These are phyloP conservation scores for Argopecten irradians DNA, from an alignment of 1,140 invertebrate genomes.

Conservation along the genomic window DNA sequence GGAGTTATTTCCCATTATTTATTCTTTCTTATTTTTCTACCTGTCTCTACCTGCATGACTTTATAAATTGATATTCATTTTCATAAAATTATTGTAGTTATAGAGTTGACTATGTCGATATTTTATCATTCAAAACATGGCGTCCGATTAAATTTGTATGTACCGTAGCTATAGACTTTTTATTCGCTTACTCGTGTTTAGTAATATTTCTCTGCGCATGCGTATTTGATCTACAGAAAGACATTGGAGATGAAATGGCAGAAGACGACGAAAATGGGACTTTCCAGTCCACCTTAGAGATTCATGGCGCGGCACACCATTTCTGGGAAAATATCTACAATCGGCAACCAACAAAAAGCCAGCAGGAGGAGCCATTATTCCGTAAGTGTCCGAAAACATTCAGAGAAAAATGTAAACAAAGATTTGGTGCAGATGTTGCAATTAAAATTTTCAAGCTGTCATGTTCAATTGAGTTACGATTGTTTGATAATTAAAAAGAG, in stretches of 20 bases:
- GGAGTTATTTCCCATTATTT: too few species aligned
- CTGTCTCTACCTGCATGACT: too few species aligned
- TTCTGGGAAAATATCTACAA: slow-evolving; percentile 42
- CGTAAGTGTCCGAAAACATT: slow-evolving; percentile 31
- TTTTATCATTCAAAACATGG: too few species aligned
- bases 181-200: neutral
- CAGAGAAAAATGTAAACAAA: neutral
- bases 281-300: slow-evolving; percentile 48
- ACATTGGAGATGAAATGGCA: slow-evolving; percentile 37
- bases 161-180: too few species aligned
- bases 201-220: neutral
- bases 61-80: too few species aligned
- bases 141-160: too few species aligned
- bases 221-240: neutral
- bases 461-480: neutral
- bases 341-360: slow-evolving; percentile 24
- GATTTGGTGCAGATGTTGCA: neutral
- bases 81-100: too few species aligned
- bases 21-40: too few species aligned
- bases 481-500: neutral
- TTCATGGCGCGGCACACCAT: slow-evolving; percentile 38
- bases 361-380: slow-evolving; percentile 45
- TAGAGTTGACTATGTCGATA: too few species aligned
- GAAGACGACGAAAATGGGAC: slow-evolving; percentile 80
- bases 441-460: neutral